Evolutionary conservation across 2,888 invertebrate species (phyloP).

Genomic region (Thymelicus sylvestris): DNA sequence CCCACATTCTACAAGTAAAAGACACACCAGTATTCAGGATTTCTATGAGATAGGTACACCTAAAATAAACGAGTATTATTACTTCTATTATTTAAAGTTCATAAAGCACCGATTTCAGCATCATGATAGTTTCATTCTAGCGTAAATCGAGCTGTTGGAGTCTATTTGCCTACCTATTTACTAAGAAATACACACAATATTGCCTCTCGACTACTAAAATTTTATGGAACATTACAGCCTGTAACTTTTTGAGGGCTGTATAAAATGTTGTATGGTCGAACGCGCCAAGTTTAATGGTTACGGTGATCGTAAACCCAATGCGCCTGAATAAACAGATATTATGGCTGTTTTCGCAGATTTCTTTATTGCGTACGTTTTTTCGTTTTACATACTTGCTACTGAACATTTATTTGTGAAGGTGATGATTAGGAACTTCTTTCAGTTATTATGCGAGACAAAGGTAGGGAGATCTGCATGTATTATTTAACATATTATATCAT

Average conservation of each 20-base stretch:
- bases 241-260: slow-evolving; percentile 30
- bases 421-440: neutral
- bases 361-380: slow-evolving; percentile 28
- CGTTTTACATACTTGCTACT: slow-evolving; percentile 10
- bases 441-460: neutral
- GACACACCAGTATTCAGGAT: too few relatives aligned
- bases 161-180: neutral
- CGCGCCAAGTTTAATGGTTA: slow-evolving; percentile 33
- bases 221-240: slow-evolving; percentile 30
- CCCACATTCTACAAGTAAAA: too few relatives aligned
- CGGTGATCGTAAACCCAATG: slow-evolving; percentile 17
- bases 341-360: slow-evolving; percentile 35
- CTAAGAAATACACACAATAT: slow-evolving; percentile 18
- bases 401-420: neutral
- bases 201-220: slow-evolving; percentile 20
- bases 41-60: too few relatives aligned
- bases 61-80: too few relatives aligned
- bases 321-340: slow-evolving; percentile 33
- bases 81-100: too few relatives aligned
- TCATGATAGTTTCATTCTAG: too few relatives aligned
- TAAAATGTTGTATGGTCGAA: slow-evolving; percentile 36
- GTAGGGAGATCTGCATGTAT: neutral
- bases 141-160: neutral
- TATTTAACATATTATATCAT: too few relatives aligned
- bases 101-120: too few relatives aligned